A percentile compares a stretch with the other conserved stretches of the same genome.
Evolutionary conservation across 92 coral and sea anemone genomes (phyloP).

Genomic region (Muricea muricata): DNA sequence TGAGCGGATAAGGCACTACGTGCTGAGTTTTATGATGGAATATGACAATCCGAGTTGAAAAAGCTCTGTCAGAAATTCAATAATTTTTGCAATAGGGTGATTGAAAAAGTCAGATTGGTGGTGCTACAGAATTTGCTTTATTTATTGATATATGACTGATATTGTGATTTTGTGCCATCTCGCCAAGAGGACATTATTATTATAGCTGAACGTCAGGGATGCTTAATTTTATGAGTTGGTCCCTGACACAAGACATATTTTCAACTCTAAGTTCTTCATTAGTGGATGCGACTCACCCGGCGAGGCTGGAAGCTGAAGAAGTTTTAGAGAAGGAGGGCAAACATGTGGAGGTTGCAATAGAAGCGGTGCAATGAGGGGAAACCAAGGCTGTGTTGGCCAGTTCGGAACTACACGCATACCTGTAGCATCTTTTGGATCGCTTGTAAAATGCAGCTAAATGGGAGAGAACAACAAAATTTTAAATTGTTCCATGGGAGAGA

Average conservation of each 20-base stretch:
- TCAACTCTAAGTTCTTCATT: background rate
- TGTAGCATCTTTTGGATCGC: constrained; percentile 23
- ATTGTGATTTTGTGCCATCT: background rate
- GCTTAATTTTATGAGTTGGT: constrained; percentile 2
- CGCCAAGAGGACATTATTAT: constrained; percentile 33
- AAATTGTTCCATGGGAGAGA: constrained; percentile 58
- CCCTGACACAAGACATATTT: constrained; percentile 26
- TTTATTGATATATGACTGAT: constrained; percentile 1
- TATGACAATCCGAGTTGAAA: background rate
- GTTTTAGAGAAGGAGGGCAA: background rate
- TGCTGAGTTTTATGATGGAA: too few relatives aligned
- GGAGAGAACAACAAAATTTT: constrained; percentile 52
- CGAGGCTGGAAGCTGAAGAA: constrained; percentile 8
- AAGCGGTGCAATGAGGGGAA: constrained; percentile 22
- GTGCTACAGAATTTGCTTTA: constrained; percentile 3
- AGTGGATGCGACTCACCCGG: constrained; percentile 10
- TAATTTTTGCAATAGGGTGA: background rate
- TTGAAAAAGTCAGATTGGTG: background rate
- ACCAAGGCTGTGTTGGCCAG: constrained; percentile 49
- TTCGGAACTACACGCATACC: constrained; percentile 23
- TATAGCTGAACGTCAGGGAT: background rate
- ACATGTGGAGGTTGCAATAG: background rate
- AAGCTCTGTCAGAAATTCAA: background rate
- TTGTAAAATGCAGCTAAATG: constrained; percentile 30
- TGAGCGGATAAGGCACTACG: constrained; percentile 15